phyloP scores from a whole-genome alignment of 2,797 vertebrate genomes.

The Onychomys torridus region DNA sequence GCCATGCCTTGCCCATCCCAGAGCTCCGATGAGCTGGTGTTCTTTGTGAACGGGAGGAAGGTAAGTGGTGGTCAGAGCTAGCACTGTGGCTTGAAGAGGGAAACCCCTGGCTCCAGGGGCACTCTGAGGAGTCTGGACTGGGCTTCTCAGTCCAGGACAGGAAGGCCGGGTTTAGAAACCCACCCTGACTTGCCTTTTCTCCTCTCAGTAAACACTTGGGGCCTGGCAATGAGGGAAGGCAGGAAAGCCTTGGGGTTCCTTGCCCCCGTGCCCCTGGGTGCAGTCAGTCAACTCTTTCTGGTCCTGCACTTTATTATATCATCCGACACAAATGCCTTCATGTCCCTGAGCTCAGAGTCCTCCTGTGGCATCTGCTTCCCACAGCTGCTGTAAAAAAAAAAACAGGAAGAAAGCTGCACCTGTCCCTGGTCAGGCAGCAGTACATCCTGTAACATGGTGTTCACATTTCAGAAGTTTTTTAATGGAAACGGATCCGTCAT shows the following conservation, averaged over 20 bases:
- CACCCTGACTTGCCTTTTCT: neutral
- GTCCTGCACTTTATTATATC: neutral
- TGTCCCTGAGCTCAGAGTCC: neutral
- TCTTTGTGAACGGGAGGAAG: constrained; percentile 92
- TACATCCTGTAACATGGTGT: neutral
- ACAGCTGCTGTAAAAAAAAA: neutral
- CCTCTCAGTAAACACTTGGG: neutral
- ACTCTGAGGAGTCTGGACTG: neutral
- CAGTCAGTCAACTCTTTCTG: neutral
- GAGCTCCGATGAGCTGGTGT: constrained; percentile 78
- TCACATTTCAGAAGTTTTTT: neutral
- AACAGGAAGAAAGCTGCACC: neutral
- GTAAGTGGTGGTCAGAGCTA: constrained; percentile 74
- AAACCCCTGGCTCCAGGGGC: neutral
- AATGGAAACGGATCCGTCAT: neutral
- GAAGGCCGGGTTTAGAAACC: neutral
- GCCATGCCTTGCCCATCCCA: constrained; percentile 51
- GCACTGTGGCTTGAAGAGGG: neutral
- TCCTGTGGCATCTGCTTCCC: neutral
- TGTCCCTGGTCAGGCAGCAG: neutral
- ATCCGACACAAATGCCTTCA: neutral
- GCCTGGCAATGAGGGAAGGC: neutral
- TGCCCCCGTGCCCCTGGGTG: neutral
- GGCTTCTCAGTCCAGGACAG: neutral
- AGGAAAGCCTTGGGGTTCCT: neutral